These are phyloP conservation scores for Bucco capensis DNA, from an alignment of 2,113 vertebrate genomes.

Conservation along the genomic window DNA sequence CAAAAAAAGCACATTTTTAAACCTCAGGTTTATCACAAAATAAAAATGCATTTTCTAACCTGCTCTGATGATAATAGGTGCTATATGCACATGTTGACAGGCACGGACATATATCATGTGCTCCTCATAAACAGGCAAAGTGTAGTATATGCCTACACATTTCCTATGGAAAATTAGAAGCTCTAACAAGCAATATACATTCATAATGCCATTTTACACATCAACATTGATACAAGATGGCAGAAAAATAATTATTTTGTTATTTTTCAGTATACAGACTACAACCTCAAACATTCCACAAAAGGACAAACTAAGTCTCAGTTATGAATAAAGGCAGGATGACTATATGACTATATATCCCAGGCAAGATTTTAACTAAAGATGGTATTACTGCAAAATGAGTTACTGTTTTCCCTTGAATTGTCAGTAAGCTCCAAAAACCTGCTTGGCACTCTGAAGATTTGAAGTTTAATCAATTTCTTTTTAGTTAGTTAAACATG, in stretches of 20 bases:
- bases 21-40: background rate
- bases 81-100: background rate
- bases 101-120: background rate
- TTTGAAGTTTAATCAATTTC: constrained; percentile 4
- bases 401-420: background rate
- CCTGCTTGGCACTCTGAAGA: background rate
- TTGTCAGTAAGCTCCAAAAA: background rate
- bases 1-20: background rate
- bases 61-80: background rate
- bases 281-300: background rate
- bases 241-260: background rate
- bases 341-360: background rate
- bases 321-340: background rate
- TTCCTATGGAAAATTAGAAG: background rate
- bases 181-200: background rate
- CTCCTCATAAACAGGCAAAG: background rate
- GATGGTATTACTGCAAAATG: background rate
- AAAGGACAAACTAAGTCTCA: background rate
- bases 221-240: background rate
- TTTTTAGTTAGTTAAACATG: background rate
- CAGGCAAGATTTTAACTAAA: background rate
- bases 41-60: background rate
- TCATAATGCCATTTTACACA: background rate
- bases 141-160: background rate
- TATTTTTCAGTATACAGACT: background rate